Conservation (phyloP, 1,140 invertebrate genomes). For the Tribolium madens region DNA sequence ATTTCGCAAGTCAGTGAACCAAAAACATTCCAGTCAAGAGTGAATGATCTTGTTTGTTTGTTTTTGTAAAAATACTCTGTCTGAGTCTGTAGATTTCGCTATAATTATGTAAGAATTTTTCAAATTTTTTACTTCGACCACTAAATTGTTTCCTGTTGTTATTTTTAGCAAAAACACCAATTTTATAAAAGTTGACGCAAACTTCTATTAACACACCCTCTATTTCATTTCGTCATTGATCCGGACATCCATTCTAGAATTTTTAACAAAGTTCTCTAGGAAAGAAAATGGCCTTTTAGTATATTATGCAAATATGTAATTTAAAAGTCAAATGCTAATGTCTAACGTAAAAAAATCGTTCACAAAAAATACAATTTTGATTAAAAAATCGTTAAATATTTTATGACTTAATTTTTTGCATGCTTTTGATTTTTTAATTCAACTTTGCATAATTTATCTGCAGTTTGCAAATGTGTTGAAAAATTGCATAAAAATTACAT, state of each 20-base stretch:
- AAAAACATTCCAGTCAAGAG: neutral
- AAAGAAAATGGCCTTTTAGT: constrained; percentile 13
- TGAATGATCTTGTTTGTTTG: constrained; percentile 8
- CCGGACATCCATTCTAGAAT: constrained; percentile 6
- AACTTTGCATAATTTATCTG: neutral
- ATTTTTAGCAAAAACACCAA: neutral
- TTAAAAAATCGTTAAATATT: constrained; percentile 9
- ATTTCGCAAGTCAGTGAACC: neutral
- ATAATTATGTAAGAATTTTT: constrained; percentile 14
- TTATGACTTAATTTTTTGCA: neutral
- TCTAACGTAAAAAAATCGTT: constrained; percentile 6
- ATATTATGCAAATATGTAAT: constrained; percentile 24
- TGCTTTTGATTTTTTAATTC: no score
- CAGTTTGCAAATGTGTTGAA: neutral
- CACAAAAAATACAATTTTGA: neutral
- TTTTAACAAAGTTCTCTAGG: neutral
- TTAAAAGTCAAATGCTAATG: constrained; percentile 32
- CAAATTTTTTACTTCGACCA: neutral
- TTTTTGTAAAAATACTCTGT: constrained; percentile 14
- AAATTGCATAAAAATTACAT: neutral
- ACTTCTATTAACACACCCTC: neutral
- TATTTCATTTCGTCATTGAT: constrained; percentile 6
- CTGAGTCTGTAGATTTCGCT: neutral
- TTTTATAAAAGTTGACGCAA: neutral
- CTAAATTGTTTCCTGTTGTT: constrained; percentile 17